Evolutionary conservation across 2,797 vertebrate species (phyloP), one percentile per base, ranked within the genome.

Genomic region (Macrochelys suwanniensis): DNA sequence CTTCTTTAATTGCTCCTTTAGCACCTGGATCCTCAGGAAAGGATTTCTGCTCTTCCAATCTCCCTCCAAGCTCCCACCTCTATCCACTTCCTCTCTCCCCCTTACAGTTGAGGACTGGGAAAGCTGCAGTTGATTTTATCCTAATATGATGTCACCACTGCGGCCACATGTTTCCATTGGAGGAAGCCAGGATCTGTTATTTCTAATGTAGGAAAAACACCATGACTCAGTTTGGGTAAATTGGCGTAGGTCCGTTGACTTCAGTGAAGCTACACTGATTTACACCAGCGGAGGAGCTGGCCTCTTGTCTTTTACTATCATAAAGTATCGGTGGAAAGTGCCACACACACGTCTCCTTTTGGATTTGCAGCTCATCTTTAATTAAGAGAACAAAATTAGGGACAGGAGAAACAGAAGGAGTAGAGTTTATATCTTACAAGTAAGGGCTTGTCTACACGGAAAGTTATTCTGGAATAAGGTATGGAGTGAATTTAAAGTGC

Each of bases 381-480:
- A 84, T 53, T 85, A 53, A 77, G 47, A 76, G 45, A 76, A 71
- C 19, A 71, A 71, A 71, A 71, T 42, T 71, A 47, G 26, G 12
- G 45, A 76, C 71, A 5, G 82, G 61, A 2, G 80, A 95, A 89
- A 89, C 83, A 54, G 42, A 47, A 42, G 45, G 45, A 47, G 13
- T 5, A 49, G 45, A 16, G 71, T 77, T 88, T 93, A 89, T 93
- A 95, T 76, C 9, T 92, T 5, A 12, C 88, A 81, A 88, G 47
- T 47, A 25, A 81, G 45, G 81, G 57, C 49, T 84, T 90, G 80
- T 71, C 31, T 89, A 23, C 61, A 25, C n/a, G 26, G 26, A 1
- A 76, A 78, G 91, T 89, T 86, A 33, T 95, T 91, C 79, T 92
- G 92, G 79, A 90, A 50, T 21, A 31, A 87, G 50, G 51, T 83